These are phyloP conservation scores for Apantesis nais DNA, from an alignment of 2,888 invertebrate genomes.

Conservation along the genomic window DNA sequence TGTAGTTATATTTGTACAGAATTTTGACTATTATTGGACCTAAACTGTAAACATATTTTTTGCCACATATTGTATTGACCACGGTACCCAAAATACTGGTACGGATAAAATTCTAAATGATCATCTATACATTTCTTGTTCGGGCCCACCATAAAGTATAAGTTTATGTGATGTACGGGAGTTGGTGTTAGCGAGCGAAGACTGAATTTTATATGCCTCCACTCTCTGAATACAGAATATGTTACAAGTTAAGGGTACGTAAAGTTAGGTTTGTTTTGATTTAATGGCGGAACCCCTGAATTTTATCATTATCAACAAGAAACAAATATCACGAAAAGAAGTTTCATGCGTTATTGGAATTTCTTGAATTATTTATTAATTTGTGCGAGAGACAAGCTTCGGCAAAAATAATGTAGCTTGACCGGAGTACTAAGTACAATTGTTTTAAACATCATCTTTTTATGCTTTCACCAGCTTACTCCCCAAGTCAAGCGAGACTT, in stretches of 20 bases:
- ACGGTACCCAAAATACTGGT: not conserved
- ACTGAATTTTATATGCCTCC: slow-evolving; percentile 65
- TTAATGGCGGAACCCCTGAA: slow-evolving; percentile 9
- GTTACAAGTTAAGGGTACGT: slow-evolving; percentile 25
- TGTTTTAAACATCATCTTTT: too few species aligned
- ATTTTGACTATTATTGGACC: not conserved
- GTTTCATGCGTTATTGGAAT: not conserved
- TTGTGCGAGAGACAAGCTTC: too few species aligned
- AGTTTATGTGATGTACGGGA: slow-evolving; percentile 74
- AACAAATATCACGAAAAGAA: not conserved
- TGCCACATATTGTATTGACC: not conserved
- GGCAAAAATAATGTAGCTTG: too few species aligned
- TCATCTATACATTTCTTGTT: slow-evolving; percentile 66
- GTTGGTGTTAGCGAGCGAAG: slow-evolving; percentile 50
- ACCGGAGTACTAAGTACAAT: too few species aligned
- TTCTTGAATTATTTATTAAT: not conserved
- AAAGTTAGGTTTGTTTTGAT: slow-evolving; percentile 37
- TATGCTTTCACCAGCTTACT: too few species aligned
- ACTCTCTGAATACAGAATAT: slow-evolving; percentile 63
- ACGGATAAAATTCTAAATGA: slow-evolving; percentile 37
- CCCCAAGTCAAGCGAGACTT: too few species aligned
- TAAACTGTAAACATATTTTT: not conserved
- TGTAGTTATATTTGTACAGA: not conserved
- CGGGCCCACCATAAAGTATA: slow-evolving; percentile 68
- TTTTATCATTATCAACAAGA: slow-evolving; percentile 3